phyloP scores from a whole-genome alignment of 1,140 invertebrate species.

The Cyphomyrmex costatus region DNA sequence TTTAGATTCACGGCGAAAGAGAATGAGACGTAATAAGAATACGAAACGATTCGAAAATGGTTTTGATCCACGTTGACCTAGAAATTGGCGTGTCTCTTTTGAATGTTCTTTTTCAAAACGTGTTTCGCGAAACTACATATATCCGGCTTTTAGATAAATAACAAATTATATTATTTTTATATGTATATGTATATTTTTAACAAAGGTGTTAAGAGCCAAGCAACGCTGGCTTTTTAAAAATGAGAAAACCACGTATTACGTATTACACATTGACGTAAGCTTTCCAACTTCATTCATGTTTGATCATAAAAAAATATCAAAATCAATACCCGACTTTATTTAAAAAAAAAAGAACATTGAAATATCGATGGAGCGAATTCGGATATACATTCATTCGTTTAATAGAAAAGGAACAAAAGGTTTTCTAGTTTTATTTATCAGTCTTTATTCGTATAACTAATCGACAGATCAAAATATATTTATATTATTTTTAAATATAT shows the following conservation, averaged over 20 bases:
- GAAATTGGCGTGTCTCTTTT: neutral
- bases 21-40: neutral
- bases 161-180: neutral
- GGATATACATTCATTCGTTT: neutral
- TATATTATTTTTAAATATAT: constrained; percentile 64
- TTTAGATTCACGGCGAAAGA: constrained; percentile 19
- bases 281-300: constrained; percentile 5
- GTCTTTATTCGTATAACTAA: constrained; percentile 81
- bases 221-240: neutral
- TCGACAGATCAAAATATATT: constrained; percentile 81
- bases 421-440: constrained; percentile 71
- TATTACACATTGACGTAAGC: neutral
- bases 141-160: neutral
- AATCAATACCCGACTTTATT: constrained; percentile 5
- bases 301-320: neutral
- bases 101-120: neutral
- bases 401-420: neutral
- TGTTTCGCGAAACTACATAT: neutral
- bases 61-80: neutral
- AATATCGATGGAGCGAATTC: neutral
- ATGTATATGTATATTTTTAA: constrained; percentile 2
- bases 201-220: neutral
- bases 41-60: neutral
- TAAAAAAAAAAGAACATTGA: constrained; percentile 24
- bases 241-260: neutral